Conservation (phyloP, 2,888 invertebrate genomes). For the Metalampra italica region DNA sequence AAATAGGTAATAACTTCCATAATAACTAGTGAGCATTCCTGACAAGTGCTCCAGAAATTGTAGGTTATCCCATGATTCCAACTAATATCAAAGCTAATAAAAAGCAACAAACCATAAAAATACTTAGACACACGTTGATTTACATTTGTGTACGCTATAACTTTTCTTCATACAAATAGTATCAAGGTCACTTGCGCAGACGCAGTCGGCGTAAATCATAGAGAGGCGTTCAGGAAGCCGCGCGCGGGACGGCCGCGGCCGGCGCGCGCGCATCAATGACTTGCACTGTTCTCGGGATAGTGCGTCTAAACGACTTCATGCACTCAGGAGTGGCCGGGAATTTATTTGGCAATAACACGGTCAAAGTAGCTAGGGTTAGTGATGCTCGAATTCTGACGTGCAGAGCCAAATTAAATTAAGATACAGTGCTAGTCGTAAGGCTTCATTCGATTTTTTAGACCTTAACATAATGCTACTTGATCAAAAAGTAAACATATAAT, state of each 20-base stretch:
- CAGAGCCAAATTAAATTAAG: too few relatives aligned
- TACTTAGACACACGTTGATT: neutral
- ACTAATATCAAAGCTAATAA: too few relatives aligned
- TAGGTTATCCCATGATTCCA: too few relatives aligned
- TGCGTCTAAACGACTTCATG: neutral
- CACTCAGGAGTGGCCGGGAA: neutral
- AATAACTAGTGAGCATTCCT: too few relatives aligned
- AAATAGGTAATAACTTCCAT: too few relatives aligned
- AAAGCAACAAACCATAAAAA: neutral
- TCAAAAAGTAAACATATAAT: too few relatives aligned
- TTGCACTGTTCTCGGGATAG: neutral
- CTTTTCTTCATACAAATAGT: neutral
- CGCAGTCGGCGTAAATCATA: slow-evolving; percentile 10
- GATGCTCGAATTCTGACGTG: too few relatives aligned
- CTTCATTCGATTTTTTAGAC: too few relatives aligned
- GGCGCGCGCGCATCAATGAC: slow-evolving; percentile 5
- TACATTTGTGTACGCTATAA: neutral
- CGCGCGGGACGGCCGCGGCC: slow-evolving; percentile 1
- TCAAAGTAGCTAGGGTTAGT: neutral
- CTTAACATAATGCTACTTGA: too few relatives aligned
- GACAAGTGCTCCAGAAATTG: too few relatives aligned
- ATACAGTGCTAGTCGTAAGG: too few relatives aligned
- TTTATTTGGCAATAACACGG: neutral
- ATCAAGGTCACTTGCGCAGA: slow-evolving; percentile 4
- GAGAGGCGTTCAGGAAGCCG: slow-evolving; percentile 14